phyloP scores from a whole-genome alignment of 2,797 vertebrate species.

The Manis javanica region DNA sequence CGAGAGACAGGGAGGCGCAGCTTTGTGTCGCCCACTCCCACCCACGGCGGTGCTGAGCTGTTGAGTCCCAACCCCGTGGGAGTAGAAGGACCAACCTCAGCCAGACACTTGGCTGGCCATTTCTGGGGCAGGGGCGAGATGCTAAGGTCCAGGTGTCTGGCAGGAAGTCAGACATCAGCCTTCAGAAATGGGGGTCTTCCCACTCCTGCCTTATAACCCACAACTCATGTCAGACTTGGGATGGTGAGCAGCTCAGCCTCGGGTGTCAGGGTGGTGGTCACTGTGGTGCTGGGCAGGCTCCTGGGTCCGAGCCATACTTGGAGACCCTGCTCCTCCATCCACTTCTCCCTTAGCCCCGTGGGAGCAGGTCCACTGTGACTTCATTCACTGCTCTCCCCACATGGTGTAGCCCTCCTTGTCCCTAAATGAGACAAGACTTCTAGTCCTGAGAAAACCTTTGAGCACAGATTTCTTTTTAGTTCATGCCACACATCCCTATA shows the following conservation, averaged over 20 bases:
- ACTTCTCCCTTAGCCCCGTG: background rate
- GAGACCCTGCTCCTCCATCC: background rate
- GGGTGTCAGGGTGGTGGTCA: too few species aligned
- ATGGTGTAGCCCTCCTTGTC: background rate
- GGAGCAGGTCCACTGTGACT: background rate
- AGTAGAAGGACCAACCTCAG: background rate
- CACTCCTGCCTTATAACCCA: background rate
- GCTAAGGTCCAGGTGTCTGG: background rate
- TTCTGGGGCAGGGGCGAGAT: background rate
- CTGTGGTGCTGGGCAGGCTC: too few species aligned
- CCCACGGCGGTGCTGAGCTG: background rate
- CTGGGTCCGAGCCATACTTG: background rate
- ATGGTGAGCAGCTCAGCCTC: rapidly evolving
- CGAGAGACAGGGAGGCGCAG: too few species aligned
- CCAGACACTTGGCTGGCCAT: background rate
- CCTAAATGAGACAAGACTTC: background rate
- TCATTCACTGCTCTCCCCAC: background rate
- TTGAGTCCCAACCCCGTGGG: too few species aligned
- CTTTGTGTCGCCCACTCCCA: background rate
- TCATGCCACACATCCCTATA: background rate
- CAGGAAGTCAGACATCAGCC: background rate
- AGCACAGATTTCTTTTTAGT: background rate
- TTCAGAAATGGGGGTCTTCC: background rate
- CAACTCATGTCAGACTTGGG: background rate
- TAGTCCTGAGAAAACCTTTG: background rate